phyloP scores from a whole-genome alignment of 2,113 vertebrate species.

The Puffinus mauretanicus region DNA sequence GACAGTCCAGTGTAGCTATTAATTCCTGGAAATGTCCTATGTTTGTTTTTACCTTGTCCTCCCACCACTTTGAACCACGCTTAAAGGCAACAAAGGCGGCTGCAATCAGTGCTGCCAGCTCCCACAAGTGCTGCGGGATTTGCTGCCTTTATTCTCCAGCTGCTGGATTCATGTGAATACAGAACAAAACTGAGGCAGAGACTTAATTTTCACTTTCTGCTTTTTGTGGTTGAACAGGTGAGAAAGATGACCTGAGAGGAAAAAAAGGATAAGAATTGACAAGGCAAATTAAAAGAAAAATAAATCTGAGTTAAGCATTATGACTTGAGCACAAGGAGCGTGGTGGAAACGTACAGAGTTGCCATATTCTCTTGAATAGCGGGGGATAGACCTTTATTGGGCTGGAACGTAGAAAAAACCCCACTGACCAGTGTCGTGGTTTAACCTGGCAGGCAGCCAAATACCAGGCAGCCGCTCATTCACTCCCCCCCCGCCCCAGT shows the following conservation, averaged over 20 bases:
- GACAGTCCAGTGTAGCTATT: not conserved
- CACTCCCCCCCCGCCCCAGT: no score
- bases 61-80: not conserved
- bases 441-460: no score
- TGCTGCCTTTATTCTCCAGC: not conserved
- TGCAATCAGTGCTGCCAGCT: not conserved
- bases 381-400: not conserved
- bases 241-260: not conserved
- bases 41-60: not conserved
- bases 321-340: not conserved
- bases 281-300: not conserved
- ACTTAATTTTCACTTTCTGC: not conserved
- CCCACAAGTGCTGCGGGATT: fast-evolving
- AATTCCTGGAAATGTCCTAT: not conserved
- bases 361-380: not conserved
- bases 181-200: not conserved
- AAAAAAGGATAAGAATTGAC: not conserved
- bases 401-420: fast-evolving
- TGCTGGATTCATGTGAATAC: not conserved
- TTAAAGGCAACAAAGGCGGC: not conserved
- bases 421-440: not conserved
- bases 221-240: not conserved
- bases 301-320: not conserved
- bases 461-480: no score
- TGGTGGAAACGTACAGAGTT: fast-evolving